Conservation (phyloP, 2,797 vertebrate genomes). For the Masticophis lateralis region DNA sequence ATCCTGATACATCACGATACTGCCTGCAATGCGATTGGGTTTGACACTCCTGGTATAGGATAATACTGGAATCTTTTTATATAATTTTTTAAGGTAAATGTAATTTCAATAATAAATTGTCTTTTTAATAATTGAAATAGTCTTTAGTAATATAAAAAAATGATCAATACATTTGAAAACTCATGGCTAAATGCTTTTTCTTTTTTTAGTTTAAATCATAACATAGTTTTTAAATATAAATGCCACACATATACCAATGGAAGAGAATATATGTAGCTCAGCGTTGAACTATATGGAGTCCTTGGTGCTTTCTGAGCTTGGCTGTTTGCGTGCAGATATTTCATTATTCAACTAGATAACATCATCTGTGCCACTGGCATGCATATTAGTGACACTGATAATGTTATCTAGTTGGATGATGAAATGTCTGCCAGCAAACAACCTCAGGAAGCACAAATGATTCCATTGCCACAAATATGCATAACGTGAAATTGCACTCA, state of each 20-base stretch:
- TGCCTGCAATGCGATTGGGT: too few relatives aligned
- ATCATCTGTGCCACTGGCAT: not conserved
- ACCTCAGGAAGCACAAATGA: not conserved
- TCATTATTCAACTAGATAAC: not conserved
- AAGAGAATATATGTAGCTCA: not conserved
- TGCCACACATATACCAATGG: not conserved
- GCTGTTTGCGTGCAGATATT: not conserved
- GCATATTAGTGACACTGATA: not conserved
- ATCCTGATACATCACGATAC: too few relatives aligned
- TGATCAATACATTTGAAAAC: not conserved
- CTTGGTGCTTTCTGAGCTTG: not conserved
- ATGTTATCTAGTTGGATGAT: not conserved
- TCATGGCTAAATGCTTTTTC: not conserved
- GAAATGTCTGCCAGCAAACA: not conserved
- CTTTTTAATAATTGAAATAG: not conserved
- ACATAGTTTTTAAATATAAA: not conserved
- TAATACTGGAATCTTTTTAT: not conserved
- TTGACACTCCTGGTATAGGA: not conserved
- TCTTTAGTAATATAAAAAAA: not conserved
- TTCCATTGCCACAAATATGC: not conserved
- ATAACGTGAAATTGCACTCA: not conserved
- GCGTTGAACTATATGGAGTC: not conserved
- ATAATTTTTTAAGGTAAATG: not conserved
- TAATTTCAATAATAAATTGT: not conserved
- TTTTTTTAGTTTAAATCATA: not conserved